Base-by-base conservation (phyloP, 2,888 invertebrate genomes). In the Melanostoma scalare region DNA sequence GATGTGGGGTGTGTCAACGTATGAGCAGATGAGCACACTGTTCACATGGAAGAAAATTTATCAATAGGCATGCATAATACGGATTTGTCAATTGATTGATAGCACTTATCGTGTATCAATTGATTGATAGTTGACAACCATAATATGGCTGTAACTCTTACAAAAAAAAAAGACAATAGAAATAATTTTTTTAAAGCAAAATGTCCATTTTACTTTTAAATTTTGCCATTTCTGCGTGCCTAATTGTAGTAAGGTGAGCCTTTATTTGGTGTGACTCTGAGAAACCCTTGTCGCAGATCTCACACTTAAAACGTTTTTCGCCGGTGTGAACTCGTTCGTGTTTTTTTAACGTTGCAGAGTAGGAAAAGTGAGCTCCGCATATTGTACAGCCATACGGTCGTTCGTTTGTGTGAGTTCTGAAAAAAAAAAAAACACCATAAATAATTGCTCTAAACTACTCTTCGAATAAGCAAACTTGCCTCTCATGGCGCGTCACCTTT, bases 381-480 rank as follows among this genome's bases (percentile, higher is more conserved):
- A 88, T 87, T 20, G 87, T 87, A 55, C 90, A 90, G 42, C 86
- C 86, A 20, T 89, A 90, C 0, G 90, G 90, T 0, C 90, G 86
- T 0, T 89, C 89, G 65, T 90, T 90, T 8, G 90, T 90, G 55
- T 90, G 90, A 0, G 90, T 89, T 42, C 90, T 90, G 60, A 9
- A 20, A 20, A 20, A 20, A 4, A 2, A 38, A 38, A 44, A 44
- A 8, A 8, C 0, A 40, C 9, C 9, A 30, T 46, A 1, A 8
- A 42, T 1, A 5, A 6, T 40, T 8, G 4, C 38, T 56, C 20
- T 31, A 3, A 60, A 33, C 2, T 36, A 31, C 10, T 40, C 8
- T 3, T 53, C 5, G 31, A 2, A n/a, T 1, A 58, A 33, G 6
- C 3, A 46, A n/a, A 74, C 67, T 42, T 68, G 89, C 90, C 90